Evolutionary conservation across 2,797 vertebrate genomes (phyloP).

Genomic region (Nasua narica): DNA sequence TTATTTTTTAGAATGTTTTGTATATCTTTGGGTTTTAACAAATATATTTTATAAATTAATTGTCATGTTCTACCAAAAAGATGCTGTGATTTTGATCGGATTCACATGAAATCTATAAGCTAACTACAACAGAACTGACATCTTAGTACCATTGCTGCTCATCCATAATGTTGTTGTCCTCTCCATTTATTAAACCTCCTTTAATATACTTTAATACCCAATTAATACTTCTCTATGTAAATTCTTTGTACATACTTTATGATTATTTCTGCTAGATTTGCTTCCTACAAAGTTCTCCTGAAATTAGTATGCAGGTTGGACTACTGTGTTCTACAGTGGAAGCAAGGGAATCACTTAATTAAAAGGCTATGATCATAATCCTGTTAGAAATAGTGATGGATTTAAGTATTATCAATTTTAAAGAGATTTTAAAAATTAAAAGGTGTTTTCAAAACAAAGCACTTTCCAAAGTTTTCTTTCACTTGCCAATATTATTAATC

Average conservation of each 20-base stretch:
- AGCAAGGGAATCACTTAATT: background rate
- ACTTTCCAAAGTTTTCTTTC: background rate
- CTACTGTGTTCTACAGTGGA: background rate
- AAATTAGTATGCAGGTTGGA: background rate
- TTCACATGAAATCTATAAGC: too few relatives aligned
- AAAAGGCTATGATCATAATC: background rate
- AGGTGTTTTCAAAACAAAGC: background rate
- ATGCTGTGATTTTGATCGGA: background rate
- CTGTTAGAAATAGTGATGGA: background rate
- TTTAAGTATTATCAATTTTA: background rate
- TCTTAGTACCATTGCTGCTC: background rate
- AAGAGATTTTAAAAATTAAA: background rate
- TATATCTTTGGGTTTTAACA: too few relatives aligned
- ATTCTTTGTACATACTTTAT: background rate
- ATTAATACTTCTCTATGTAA: background rate
- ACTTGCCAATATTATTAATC: background rate
- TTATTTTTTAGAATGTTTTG: background rate
- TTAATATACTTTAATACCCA: background rate
- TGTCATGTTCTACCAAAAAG: background rate
- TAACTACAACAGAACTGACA: background rate
- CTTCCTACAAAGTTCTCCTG: background rate
- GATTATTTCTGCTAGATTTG: background rate
- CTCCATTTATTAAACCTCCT: background rate
- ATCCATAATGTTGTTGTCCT: background rate
- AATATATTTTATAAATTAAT: background rate